Evolutionary conservation across 2,797 vertebrate genomes (phyloP), one percentile per base, ranked within the genome.

Genomic region (Scomberomorus guttatus): DNA sequence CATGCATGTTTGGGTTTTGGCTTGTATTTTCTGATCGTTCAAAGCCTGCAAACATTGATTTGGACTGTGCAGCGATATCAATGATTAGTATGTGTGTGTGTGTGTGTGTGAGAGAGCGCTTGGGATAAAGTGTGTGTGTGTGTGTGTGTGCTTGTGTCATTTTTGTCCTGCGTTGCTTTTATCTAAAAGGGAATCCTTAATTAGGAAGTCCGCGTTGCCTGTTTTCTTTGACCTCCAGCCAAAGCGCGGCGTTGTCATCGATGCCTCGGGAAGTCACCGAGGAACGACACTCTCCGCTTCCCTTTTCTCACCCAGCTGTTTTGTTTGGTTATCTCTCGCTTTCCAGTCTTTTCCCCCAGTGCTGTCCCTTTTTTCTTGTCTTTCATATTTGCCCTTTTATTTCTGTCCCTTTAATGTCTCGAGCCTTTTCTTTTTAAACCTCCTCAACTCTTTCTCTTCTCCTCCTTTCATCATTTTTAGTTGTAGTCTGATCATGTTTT

Each of bases 121-220:
- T 24, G 60, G 71, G 57, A 76, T 73, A 54, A 37, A 39, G 42
- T 37, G 55, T 73, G 22, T 54, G 20, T 73, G 34, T 76, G 44
- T 59, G 58, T 27, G 57, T 32, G n/a, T 54, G 66, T 63, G 55
- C 18, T 15, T 69, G 20, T 77, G 72, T 55, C 13, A 10, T 79
- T 72, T 81, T 77, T 71, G 44, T 87, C 80, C 64, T 61, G 29
- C 54, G 5, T 50, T 71, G 59, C 77, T 84, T 88, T 86, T 81
- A 81, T 84, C 79, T 89, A 58, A 92, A 89, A 83, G 79, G 51
- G 78, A 89, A 85, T 87, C 71, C 76, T 83, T 87, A 80, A 93
- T 93, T 87, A 90, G 61, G 58, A 80, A 74, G 57, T 71, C n/a
- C 2, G 59, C 69, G 56, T 77, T 63, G 72, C 34, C 34, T 67